These are phyloP conservation scores for Eupeodes latifasciatus DNA, from an alignment of 2,888 invertebrate genomes.

Conservation along the genomic window DNA sequence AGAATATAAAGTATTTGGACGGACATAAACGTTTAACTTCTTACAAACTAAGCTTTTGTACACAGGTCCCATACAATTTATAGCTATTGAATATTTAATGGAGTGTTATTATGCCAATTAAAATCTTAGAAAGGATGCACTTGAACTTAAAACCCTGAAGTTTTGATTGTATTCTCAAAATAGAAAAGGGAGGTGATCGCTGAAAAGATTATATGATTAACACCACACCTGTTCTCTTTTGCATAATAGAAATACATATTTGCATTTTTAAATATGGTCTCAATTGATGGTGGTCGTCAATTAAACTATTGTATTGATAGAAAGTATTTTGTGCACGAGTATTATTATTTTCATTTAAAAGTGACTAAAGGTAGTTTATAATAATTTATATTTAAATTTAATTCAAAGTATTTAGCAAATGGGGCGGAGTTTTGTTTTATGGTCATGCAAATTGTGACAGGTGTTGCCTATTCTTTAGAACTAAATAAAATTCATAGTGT, in stretches of 20 bases:
- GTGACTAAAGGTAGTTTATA: neutral
- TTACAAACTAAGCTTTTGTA: no score
- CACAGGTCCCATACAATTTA: neutral
- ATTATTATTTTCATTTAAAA: neutral
- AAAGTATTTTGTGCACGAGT: neutral
- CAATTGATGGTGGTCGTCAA: neutral
- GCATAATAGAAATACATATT: neutral
- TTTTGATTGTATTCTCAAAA: neutral
- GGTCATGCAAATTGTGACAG: neutral
- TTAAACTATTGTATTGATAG: neutral
- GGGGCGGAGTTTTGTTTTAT: neutral
- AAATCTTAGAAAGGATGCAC: conserved; percentile 27
- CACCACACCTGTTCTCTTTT: conserved; percentile 16
- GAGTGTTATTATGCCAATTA: neutral
- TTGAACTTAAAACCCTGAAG: neutral
- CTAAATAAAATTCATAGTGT: neutral
- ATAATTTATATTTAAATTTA: neutral
- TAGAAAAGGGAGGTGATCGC: neutral
- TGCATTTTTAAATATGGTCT: conserved; percentile 1
- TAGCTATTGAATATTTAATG: neutral
- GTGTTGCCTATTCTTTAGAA: neutral
- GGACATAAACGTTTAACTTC: no score
- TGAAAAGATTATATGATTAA: neutral
- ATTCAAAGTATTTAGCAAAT: neutral
- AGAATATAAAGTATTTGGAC: no score